These are phyloP conservation scores for Rissa tridactyla DNA, from an alignment of 2,113 vertebrate genomes.

Conservation along the genomic window DNA sequence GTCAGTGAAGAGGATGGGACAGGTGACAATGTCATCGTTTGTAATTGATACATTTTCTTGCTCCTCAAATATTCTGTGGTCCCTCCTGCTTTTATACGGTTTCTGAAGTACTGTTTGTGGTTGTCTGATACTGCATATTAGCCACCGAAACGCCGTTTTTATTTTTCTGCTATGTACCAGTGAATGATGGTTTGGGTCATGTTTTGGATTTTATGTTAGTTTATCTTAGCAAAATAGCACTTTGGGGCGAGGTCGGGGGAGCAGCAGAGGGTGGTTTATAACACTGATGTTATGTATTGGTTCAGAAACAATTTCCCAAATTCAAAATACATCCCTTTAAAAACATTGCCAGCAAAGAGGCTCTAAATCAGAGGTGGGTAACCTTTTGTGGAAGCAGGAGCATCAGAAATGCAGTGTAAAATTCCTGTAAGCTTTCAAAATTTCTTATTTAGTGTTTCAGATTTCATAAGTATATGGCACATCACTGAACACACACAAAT, in stretches of 20 bases:
- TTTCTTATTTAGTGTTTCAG: background rate
- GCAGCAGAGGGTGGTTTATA: background rate
- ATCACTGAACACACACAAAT: background rate
- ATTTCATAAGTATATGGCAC: background rate
- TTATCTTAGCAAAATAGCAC: background rate
- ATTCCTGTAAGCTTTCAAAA: background rate
- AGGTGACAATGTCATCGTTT: background rate
- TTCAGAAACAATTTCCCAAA: background rate
- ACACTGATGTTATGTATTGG: background rate
- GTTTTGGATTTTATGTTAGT: background rate
- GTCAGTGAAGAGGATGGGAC: background rate
- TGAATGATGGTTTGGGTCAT: background rate
- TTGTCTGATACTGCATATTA: background rate
- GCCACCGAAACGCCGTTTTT: background rate
- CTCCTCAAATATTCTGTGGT: background rate
- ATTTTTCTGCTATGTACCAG: background rate
- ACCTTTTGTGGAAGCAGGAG: background rate
- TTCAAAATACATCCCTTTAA: background rate
- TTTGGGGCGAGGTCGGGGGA: background rate
- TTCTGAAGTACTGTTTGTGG: background rate
- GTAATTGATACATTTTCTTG: background rate
- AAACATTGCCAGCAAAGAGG: background rate
- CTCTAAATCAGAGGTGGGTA: background rate
- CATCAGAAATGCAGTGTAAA: background rate
- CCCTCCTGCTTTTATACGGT: background rate